A percentile compares a stretch with the other conserved stretches of the same genome.
Conservation (phyloP, 1,140 invertebrate genomes). For the Leptestheria dahalacensis region DNA sequence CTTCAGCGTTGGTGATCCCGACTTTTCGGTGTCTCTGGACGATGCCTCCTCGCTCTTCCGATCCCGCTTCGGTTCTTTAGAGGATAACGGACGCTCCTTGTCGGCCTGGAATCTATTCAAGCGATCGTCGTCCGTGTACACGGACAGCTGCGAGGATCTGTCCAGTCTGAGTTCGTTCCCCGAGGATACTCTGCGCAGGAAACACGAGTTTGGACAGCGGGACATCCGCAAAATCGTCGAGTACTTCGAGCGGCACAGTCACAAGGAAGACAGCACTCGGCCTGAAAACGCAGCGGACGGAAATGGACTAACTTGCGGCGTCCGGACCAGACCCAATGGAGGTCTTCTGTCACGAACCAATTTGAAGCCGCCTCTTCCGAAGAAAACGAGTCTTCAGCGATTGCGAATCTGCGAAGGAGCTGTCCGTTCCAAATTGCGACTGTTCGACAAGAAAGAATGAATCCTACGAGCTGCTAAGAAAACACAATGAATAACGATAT, state of each 20-base stretch:
- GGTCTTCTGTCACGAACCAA: neutral
- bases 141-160: constrained; percentile 69
- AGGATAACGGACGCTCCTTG: constrained; percentile 29
- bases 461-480: too few species aligned
- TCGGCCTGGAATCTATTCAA: constrained; percentile 35
- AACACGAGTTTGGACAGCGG: constrained; percentile 28
- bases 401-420: constrained; percentile 64
- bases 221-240: constrained; percentile 73
- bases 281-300: constrained; percentile 14
- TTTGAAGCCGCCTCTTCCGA: neutral
- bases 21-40: constrained; percentile 21
- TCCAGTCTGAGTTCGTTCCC: constrained; percentile 54
- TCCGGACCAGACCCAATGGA: neutral
- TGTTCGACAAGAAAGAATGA: constrained; percentile 53
- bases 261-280: neutral
- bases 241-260: constrained; percentile 51
- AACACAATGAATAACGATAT: too few species aligned
- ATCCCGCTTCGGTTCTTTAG: constrained; percentile 22
- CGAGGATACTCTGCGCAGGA: constrained; percentile 45
- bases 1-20: constrained; percentile 47
- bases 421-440: constrained; percentile 60
- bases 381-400: constrained; percentile 28
- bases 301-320: neutral
- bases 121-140: constrained; percentile 64
- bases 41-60: constrained; percentile 29